Conservation (phyloP, 2,797 vertebrate species). For the Pseudochirops corinnae region DNA sequence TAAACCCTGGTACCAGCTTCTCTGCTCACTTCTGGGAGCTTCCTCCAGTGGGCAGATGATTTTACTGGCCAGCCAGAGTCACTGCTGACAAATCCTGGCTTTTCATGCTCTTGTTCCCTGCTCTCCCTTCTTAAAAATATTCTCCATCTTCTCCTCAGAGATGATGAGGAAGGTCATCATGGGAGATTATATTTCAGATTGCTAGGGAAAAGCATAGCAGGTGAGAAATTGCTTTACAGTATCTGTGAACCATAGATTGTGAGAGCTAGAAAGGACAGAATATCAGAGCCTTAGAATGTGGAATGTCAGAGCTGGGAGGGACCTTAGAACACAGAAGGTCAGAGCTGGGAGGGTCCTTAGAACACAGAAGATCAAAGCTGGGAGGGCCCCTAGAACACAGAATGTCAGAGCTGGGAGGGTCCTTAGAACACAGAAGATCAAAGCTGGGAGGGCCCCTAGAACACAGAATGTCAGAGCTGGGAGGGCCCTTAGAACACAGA, state of each 20-base stretch:
- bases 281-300: not conserved
- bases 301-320: not conserved
- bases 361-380: not conserved
- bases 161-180: constrained; percentile 71
- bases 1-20: not conserved
- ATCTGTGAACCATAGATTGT: not conserved
- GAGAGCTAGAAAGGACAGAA: not conserved
- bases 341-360: not conserved
- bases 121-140: constrained; percentile 52
- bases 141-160: not conserved
- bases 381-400: not conserved
- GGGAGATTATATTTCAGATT: not conserved
- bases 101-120: constrained; percentile 45
- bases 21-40: not conserved
- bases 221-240: not conserved
- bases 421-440: too few relatives aligned
- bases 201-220: not conserved
- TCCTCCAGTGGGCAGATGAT: not conserved
- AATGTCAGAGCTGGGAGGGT: not conserved
- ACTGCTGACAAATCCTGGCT: constrained; percentile 64
- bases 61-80: constrained; percentile 45
- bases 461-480: too few relatives aligned
- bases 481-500: too few relatives aligned
- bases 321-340: not conserved
- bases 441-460: too few relatives aligned